A percentile compares a stretch with the other conserved stretches of the same genome.
Conservation (phyloP, 1,140 invertebrate genomes). For the Brachionus calyciflorus region DNA sequence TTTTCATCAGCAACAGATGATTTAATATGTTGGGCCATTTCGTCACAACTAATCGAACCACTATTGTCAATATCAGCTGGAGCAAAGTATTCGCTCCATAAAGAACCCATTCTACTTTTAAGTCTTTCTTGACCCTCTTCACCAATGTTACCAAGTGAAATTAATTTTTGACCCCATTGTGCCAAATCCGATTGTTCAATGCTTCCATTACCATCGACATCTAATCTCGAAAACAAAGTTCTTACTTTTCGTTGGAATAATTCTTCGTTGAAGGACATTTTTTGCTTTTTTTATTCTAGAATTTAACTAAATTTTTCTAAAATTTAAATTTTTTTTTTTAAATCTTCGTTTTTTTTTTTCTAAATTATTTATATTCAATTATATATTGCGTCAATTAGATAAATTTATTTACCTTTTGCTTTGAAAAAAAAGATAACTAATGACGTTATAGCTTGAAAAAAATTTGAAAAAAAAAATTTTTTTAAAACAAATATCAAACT, state of each 20-base stretch:
- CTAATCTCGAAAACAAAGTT: conserved; percentile 20
- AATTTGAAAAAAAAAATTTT: too few species aligned
- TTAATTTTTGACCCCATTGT: conserved; percentile 1
- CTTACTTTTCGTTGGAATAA: background rate
- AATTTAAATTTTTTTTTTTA: too few species aligned
- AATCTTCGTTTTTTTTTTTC: too few species aligned
- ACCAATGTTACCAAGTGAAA: conserved; percentile 20
- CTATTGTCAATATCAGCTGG: background rate
- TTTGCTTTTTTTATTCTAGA: too few species aligned
- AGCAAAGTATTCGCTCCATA: conserved; percentile 41
- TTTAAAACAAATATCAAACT: too few species aligned
- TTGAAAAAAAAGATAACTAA: too few species aligned
- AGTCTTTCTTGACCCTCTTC: background rate
- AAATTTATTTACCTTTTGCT: too few species aligned
- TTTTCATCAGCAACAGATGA: background rate
- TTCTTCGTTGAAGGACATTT: too few species aligned
- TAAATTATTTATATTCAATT: too few species aligned
- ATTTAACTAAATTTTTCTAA: too few species aligned
- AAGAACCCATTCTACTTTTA: background rate
- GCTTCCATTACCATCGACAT: conserved; percentile 4
- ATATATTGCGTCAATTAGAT: too few species aligned
- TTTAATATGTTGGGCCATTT: background rate
- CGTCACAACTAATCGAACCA: conserved; percentile 11
- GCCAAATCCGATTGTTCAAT: conserved; percentile 20
- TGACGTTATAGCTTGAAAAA: too few species aligned